Conservation (phyloP, 1,140 invertebrate species). For the Danaus plexippus region DNA sequence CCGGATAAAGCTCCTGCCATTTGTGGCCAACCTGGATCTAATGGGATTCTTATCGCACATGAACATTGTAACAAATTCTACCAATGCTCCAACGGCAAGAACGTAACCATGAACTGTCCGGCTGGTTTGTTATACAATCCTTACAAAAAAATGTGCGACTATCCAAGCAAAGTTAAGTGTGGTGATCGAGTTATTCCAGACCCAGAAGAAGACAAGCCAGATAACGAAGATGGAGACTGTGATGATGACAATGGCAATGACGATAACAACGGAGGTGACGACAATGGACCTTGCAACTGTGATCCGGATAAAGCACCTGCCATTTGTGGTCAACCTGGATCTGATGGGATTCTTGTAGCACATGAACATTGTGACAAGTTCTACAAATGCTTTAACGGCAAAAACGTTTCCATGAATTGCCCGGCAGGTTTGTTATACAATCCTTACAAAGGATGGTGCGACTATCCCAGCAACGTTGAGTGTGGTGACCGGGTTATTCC, state of each 20-base stretch:
- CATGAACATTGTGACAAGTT: slow-evolving; percentile 40
- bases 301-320: slow-evolving; percentile 27
- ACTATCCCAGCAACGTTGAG: slow-evolving; percentile 73
- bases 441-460: slow-evolving; percentile 70
- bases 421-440: slow-evolving; percentile 70
- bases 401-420: slow-evolving; percentile 45
- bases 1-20: slow-evolving; percentile 27
- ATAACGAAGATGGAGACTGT: neutral
- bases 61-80: slow-evolving; percentile 38
- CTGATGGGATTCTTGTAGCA: slow-evolving; percentile 27
- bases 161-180: slow-evolving; percentile 30
- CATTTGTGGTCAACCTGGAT: slow-evolving; percentile 22
- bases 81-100: slow-evolving; percentile 21
- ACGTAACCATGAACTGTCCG: slow-evolving; percentile 15
- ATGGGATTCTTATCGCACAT: slow-evolving; percentile 25
- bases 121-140: slow-evolving; percentile 72
- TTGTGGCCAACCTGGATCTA: slow-evolving; percentile 23
- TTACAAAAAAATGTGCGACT: slow-evolving; percentile 71
- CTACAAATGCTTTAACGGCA: slow-evolving; percentile 32
- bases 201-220: slow-evolving; percentile 2
- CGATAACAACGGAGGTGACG: slow-evolving; percentile 10
- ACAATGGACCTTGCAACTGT: slow-evolving; percentile 22
- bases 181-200: slow-evolving; percentile 23
- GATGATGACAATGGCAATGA: slow-evolving; percentile 8
- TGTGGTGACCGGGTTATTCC: slow-evolving; percentile 29